Base-by-base conservation (phyloP, 2,797 vertebrate genomes). In the Todus mexicanus region DNA sequence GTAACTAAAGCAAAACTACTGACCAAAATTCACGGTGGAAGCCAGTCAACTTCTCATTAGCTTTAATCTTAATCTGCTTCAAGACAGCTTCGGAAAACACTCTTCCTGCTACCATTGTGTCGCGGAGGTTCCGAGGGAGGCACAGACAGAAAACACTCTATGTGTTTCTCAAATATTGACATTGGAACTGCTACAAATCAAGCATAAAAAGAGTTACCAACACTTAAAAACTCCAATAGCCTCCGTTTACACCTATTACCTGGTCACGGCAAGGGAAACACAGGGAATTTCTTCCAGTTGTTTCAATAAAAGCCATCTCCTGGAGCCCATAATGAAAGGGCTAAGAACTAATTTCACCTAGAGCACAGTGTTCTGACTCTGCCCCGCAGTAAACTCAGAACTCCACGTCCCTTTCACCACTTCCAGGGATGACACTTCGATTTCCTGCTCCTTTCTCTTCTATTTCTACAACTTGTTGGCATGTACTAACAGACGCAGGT, bases 51-150 rank as follows among this genome's bases (percentile, higher is more conserved):
- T 54, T 42, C 35, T 79, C 25, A 29, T 63, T 47, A 23, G 29
- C 37, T 57, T 75, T 87, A 56, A 72, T 64, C 27, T 64, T 71
- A 50, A 79, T 82, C 97, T 98, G 94, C 96, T 98, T 33, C 98
- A 97, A 78, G 98, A 98, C n/a, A 97, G 98, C 26, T 99, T 98
- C 45, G 98, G 98, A 85, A 96, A 98, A 18, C 97, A 96, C 43
- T 10, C 47, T 8, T 31, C 48, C 16, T 54, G 19, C 92, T 97
- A 98, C 64, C 97, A 97, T 74, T 92, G 98, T 77, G 93, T 97
- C 70, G 98, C 98, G 47, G 98, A 98, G 85, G 89, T 96, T 68
- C 94, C 75, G 19, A 96, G 87, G 85, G 95, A 96, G 20, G 50
- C 12, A 14, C 60, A 77, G 63, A n/a, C 40, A 4, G 10, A 77